These are phyloP conservation scores for Acinonyx jubatus DNA, from an alignment of 2,113 vertebrate genomes.

Conservation along the genomic window DNA sequence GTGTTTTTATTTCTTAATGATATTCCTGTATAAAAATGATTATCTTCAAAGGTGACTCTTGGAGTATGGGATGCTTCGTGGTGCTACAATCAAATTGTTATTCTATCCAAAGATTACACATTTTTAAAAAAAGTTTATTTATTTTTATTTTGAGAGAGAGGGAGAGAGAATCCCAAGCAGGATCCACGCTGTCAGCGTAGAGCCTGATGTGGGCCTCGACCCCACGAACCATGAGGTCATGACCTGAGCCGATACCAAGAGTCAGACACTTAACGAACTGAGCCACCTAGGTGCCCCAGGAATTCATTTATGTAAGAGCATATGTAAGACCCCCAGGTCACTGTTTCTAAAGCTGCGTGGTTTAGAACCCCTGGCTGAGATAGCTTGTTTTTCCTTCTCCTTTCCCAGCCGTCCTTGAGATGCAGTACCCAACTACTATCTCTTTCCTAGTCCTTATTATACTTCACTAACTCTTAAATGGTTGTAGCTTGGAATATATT, in stretches of 20 bases:
- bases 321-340: neutral
- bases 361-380: neutral
- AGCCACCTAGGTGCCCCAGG: neutral
- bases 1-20: slow-evolving; percentile 26
- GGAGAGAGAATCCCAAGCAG: neutral
- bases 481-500: neutral
- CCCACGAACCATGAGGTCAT: neutral
- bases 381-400: neutral
- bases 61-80: neutral
- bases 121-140: too few species aligned
- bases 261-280: neutral
- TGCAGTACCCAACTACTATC: neutral
- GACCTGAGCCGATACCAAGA: neutral
- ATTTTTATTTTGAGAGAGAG: too few species aligned
- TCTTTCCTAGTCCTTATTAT: neutral
- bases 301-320: neutral
- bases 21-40: neutral
- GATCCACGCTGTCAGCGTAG: neutral
- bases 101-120: neutral
- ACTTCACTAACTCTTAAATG: slow-evolving; percentile 1
- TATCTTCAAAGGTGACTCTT: neutral
- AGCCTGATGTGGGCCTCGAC: neutral
- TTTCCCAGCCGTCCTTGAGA: neutral
- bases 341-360: neutral
- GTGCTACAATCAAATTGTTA: neutral